Conservation (phyloP, 2,888 invertebrate species). For the Bombyx huttoni region DNA sequence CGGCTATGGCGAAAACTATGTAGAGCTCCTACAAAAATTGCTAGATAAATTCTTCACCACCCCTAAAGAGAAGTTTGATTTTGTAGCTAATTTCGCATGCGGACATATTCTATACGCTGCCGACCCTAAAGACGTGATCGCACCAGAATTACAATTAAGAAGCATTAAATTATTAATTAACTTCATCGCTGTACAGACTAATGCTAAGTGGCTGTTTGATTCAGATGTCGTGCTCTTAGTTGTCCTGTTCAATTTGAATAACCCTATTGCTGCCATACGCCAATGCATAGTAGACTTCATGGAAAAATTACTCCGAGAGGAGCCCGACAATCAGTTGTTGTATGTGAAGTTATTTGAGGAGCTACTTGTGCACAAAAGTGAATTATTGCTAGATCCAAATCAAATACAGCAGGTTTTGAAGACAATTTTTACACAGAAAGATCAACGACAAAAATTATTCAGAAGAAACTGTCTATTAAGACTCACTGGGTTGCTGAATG, state of each 20-base stretch:
- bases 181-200: conserved; percentile 31
- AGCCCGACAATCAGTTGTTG: conserved; percentile 36
- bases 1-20: conserved; percentile 43
- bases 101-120: conserved; percentile 53
- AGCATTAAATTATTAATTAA: conserved; percentile 54
- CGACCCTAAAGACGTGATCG: conserved; percentile 53
- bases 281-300: conserved; percentile 69
- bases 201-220: conserved; percentile 42
- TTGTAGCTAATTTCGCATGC: conserved; percentile 71
- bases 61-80: conserved; percentile 61
- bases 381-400: conserved; percentile 76
- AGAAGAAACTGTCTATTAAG: conserved; percentile 44
- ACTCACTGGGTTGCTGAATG: conserved; percentile 41
- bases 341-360: conserved; percentile 60
- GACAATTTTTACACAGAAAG: conserved; percentile 71
- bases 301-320: conserved; percentile 30
- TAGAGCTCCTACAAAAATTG: conserved; percentile 49
- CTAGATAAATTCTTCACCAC: conserved; percentile 53
- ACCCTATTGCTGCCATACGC: conserved; percentile 69
- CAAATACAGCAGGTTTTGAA: conserved; percentile 76
- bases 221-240: conserved; percentile 64
- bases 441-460: conserved; percentile 49
- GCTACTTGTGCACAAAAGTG: conserved; percentile 62
- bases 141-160: conserved; percentile 63
- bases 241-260: conserved; percentile 70